A percentile compares a stretch with the other conserved stretches of the same genome.
These are phyloP conservation scores for Eristalis tenax DNA, from an alignment of 2,888 invertebrate genomes.

Conservation along the genomic window DNA sequence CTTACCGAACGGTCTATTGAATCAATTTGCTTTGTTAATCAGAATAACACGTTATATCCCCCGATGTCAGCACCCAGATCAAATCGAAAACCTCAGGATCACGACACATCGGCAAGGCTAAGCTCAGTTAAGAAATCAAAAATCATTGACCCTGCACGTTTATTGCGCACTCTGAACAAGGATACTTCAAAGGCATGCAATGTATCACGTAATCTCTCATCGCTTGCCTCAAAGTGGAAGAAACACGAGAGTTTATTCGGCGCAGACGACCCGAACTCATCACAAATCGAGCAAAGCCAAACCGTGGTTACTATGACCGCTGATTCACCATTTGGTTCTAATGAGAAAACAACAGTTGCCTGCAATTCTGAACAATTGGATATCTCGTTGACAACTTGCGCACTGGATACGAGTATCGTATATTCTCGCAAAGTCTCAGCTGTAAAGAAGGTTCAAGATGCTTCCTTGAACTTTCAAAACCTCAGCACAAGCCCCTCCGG, in stretches of 20 bases:
- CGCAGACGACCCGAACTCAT: conserved; percentile 63
- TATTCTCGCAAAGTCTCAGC: conserved; percentile 75
- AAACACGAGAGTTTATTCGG: conserved; percentile 75
- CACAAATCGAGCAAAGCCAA: conserved; percentile 33
- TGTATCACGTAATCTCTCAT: conserved; percentile 72
- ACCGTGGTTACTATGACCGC: conserved; percentile 69
- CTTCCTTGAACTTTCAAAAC: conserved; percentile 77
- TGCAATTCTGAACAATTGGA: conserved; percentile 62
- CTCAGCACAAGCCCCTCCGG: conserved; percentile 80
- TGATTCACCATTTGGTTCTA: conserved; percentile 74
- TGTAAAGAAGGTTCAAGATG: conserved; percentile 77
- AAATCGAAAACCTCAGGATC: conserved; percentile 42
- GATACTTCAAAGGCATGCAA: conserved; percentile 64
- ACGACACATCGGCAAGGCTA: conserved; percentile 16
- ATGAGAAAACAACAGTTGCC: conserved; percentile 76
- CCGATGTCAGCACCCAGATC: conserved; percentile 37
- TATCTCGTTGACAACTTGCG: not conserved
- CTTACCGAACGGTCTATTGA: conserved; percentile 73
- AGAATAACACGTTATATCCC: conserved; percentile 57
- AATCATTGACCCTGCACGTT: conserved; percentile 77
- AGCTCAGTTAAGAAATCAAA: conserved; percentile 75
- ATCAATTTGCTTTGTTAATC: conserved; percentile 67
- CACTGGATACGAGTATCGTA: conserved; percentile 31
- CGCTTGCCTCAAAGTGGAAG: conserved; percentile 77
- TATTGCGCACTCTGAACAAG: conserved; percentile 78